phyloP scores from a whole-genome alignment of 2,113 vertebrate species.

The Elachura formosa region DNA sequence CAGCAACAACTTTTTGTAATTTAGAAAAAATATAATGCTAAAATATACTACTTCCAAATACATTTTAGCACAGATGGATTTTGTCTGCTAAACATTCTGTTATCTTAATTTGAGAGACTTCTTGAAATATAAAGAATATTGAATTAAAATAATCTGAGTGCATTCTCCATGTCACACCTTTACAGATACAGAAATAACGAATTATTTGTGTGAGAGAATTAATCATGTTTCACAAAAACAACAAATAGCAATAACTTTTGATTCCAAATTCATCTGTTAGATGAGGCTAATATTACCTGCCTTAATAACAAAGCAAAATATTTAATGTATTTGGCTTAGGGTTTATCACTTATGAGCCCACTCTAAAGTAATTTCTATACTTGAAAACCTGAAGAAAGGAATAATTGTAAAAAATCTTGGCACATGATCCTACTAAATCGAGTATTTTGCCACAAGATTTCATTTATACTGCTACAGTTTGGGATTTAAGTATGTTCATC shows the following conservation, averaged over 20 bases:
- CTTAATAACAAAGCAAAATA: neutral
- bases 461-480: neutral
- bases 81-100: neutral
- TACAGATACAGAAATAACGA: neutral
- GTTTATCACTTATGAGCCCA: neutral
- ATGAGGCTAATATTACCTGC: neutral
- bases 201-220: neutral
- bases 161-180: neutral
- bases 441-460: neutral
- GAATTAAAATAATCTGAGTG: neutral
- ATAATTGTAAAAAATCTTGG: neutral
- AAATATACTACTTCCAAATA: neutral
- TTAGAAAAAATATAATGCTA: neutral
- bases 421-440: neutral
- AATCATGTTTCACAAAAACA: neutral
- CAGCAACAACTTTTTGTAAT: neutral
- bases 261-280: neutral
- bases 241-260: neutral
- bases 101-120: neutral
- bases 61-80: neutral
- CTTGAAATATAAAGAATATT: neutral
- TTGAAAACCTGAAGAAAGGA: neutral
- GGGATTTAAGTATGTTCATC: neutral
- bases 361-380: neutral
- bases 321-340: neutral